These are phyloP conservation scores for Micropoecilia bifurca DNA, from an alignment of 2,797 vertebrate genomes.

Conservation along the genomic window DNA sequence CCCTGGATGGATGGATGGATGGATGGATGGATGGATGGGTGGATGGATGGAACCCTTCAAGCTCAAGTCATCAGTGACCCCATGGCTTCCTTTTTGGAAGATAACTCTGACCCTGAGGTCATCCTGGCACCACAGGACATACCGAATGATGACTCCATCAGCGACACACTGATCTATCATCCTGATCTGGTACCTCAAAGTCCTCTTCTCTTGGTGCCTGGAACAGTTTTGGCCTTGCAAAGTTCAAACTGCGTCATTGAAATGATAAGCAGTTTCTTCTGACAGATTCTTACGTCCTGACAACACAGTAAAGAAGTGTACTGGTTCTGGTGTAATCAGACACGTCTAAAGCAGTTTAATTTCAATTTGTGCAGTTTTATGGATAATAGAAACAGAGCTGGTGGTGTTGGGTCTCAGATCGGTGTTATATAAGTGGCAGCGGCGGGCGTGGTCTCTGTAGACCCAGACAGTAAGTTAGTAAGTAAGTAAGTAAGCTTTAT, in stretches of 20 bases:
- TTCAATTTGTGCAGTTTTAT: no score
- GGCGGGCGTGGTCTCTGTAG: background rate
- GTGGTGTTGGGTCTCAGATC: background rate
- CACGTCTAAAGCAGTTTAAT: background rate
- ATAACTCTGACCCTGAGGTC: constrained; percentile 5
- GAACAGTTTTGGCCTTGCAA: constrained; percentile 6
- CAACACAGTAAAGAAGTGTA: background rate
- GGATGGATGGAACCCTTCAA: background rate
- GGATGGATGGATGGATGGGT: no score
- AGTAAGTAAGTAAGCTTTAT: no score
- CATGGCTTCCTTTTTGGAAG: background rate
- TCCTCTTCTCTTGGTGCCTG: constrained; percentile 4
- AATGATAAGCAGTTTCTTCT: constrained; percentile 11
- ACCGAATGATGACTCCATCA: background rate
- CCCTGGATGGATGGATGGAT: no score
- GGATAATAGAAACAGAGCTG: no score
- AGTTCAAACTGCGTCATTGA: constrained; percentile 3
- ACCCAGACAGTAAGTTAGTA: no score
- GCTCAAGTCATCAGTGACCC: constrained; percentile 1
- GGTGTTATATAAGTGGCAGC: background rate
- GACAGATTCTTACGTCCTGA: background rate
- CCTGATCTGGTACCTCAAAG: background rate
- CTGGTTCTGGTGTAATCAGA: constrained; percentile 4
- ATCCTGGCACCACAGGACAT: background rate
- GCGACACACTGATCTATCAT: constrained; percentile 1